These are phyloP conservation scores for Pomatostomus ruficeps DNA, from an alignment of 2,113 vertebrate species.

Conservation along the genomic window DNA sequence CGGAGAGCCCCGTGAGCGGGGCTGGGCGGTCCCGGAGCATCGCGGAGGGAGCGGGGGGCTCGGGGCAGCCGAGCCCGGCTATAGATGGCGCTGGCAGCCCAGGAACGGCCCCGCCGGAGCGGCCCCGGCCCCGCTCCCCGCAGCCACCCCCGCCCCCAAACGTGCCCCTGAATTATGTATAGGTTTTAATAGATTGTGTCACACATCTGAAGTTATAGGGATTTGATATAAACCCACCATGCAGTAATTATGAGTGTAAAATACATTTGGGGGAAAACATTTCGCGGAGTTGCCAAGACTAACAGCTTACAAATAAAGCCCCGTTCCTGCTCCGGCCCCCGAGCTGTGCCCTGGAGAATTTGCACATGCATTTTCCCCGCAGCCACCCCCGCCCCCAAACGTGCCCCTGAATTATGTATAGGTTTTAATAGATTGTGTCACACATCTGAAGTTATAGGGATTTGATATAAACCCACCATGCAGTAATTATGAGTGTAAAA, in stretches of 20 bases:
- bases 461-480: conserved; percentile 43
- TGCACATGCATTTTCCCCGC: neutral
- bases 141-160: neutral
- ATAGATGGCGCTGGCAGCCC: conserved; percentile 78
- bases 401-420: neutral
- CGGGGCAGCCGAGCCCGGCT: neutral
- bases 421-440: conserved; percentile 31
- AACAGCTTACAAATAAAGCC: conserved; percentile 53
- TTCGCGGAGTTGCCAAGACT: conserved; percentile 16
- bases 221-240: conserved; percentile 39
- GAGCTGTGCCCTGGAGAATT: conserved; percentile 47
- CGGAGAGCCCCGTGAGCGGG: neutral
- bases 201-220: conserved; percentile 44
- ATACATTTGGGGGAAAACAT: conserved; percentile 41
- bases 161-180: neutral
- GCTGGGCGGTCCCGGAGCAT: neutral
- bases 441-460: conserved; percentile 41
- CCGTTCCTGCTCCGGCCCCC: neutral
- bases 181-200: conserved; percentile 26
- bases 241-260: conserved; percentile 60
- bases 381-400: neutral
- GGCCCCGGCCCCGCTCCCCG: neutral
- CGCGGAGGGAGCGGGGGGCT: neutral
- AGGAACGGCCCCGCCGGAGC: conserved; percentile 40
- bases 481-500: conserved; percentile 61